Percentiles rank a stretch among this genome's conserved stretches.
Conservation (phyloP, 2,797 vertebrate genomes). For the Chloroceryle amazona region DNA sequence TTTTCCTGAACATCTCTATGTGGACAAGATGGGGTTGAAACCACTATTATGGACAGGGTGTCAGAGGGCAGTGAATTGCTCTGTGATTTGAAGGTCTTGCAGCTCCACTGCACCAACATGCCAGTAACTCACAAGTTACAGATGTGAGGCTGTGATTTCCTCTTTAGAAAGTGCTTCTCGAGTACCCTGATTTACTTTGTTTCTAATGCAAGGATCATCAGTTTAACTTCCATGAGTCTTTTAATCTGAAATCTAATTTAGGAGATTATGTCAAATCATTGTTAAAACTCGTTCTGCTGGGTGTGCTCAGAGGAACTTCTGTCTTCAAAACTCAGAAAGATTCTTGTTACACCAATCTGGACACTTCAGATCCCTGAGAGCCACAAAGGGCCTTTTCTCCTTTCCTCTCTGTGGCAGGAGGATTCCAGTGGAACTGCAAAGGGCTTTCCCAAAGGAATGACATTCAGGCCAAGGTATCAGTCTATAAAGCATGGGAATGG, state of each 20-base stretch:
- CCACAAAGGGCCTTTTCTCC: not conserved
- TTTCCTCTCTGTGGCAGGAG: not conserved
- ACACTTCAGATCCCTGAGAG: not conserved
- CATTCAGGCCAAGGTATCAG: not conserved
- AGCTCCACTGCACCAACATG: not conserved
- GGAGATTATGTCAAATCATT: not conserved
- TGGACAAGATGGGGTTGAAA: not conserved
- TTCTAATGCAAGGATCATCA: not conserved
- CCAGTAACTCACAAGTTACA: not conserved
- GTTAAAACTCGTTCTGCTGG: not conserved
- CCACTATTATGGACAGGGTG: not conserved
- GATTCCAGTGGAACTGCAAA: not conserved
- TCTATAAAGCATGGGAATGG: not conserved
- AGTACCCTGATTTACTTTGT: not conserved
- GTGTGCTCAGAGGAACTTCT: not conserved
- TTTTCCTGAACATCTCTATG: not conserved
- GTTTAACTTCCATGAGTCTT: not conserved
- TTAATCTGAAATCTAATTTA: conserved; percentile 29
- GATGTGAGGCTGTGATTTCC: not conserved
- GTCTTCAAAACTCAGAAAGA: not conserved
- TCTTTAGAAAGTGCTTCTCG: not conserved
- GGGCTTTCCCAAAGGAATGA: not conserved
- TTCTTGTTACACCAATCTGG: not conserved
- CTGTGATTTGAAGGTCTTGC: not conserved
- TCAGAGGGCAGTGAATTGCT: not conserved